phyloP scores from a whole-genome alignment of 2,888 invertebrate genomes.

The Cataglyphis cursor region DNA sequence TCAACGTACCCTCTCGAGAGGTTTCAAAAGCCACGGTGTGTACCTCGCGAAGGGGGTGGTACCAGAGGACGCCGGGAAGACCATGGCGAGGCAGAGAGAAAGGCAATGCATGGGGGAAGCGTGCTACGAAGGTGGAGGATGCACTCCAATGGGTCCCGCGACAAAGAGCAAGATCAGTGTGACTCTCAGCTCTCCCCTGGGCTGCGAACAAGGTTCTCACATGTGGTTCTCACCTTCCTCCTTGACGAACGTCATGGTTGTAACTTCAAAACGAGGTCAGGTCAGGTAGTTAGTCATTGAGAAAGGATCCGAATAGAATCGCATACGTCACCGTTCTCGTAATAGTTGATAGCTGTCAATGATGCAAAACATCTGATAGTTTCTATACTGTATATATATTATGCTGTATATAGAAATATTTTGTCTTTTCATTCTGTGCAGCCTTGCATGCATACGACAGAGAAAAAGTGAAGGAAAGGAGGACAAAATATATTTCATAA shows the following conservation, averaged over 20 bases:
- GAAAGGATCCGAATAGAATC: slow-evolving; percentile 44
- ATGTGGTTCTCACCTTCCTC: slow-evolving; percentile 77
- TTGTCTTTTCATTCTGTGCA: neutral
- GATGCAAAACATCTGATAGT: neutral
- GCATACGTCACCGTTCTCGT: neutral
- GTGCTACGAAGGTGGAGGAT: slow-evolving; percentile 71
- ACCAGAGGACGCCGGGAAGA: slow-evolving; percentile 63
- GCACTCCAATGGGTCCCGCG: slow-evolving; percentile 80
- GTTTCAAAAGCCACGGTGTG: slow-evolving; percentile 79
- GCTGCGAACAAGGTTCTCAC: slow-evolving; percentile 75
- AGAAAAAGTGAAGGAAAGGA: neutral
- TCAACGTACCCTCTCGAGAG: slow-evolving; percentile 76
- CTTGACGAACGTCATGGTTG: slow-evolving; percentile 56
- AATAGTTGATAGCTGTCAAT: slow-evolving; percentile 20
- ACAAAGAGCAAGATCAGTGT: slow-evolving; percentile 85
- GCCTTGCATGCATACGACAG: neutral
- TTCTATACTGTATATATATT: neutral
- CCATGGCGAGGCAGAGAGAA: slow-evolving; percentile 58
- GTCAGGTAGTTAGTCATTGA: slow-evolving; percentile 60
- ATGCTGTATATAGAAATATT: neutral
- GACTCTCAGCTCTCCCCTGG: slow-evolving; percentile 82
- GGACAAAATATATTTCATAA: neutral
- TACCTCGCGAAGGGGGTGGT: slow-evolving; percentile 73
- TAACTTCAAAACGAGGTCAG: slow-evolving; percentile 66
- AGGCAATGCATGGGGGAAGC: slow-evolving; percentile 59